Evolutionary conservation across 2,888 invertebrate species (phyloP), one percentile per base, ranked within the genome.

Genomic region (Eupithecia inturbata): DNA sequence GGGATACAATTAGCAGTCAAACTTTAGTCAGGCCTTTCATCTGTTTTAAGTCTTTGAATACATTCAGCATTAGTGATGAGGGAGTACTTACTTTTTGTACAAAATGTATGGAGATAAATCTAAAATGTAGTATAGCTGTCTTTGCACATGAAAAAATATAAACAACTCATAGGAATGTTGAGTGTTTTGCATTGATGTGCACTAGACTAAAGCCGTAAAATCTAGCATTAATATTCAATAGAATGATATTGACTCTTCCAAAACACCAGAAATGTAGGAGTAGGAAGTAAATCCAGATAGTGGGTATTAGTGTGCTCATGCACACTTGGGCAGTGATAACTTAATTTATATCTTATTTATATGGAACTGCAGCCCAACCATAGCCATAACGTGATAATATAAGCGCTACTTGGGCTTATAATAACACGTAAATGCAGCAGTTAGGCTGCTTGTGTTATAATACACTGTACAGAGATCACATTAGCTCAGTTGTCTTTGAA

Each of bases 401-500:
- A 49, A 19, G 45, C 45, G 12, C 16, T 19, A 45, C 45, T 19
- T 7, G 45, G 6, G 19, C 45, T 19, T 45, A 53, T 22, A 53
- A 12, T 22, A 4, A 53, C 57, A 57, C 26, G 26, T 26, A 26
- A 57, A 26, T 4, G 14, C 5, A 14, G 5, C 12, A 26, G 4
- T 26, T 4, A 14, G 53, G 26, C 53, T 26, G 57, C 57, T 57
- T 26, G 26, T 63, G 28, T 71, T 82, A 81, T 76, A 83, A 75
- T 82, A 83, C 80, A 83, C 80, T 83, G 80, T 82, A 82, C 81
- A 81, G 69, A 33, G 14, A 26, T 45, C 26, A 60, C 31, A 86
- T 90, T 89, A 91, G 85, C 90, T 92, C 79, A 89, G 79, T 78
- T 93, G 90, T 82, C 89, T 91, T 2, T 95, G 95, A 84, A 96